Base-by-base conservation (phyloP, 2,797 vertebrate species). In the Otolemur crassicaudatus region DNA sequence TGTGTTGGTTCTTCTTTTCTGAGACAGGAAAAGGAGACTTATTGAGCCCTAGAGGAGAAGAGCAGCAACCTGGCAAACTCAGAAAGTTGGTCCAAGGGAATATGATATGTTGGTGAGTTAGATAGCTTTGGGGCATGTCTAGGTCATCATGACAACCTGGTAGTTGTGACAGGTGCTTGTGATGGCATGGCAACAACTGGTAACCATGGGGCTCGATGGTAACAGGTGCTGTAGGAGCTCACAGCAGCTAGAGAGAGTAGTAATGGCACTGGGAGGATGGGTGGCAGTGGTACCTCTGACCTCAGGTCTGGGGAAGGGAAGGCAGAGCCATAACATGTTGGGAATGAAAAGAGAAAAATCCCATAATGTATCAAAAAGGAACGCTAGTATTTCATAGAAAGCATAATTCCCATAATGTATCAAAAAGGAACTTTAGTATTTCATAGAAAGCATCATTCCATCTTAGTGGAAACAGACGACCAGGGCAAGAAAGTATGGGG, bases 221-320 rank as follows among this genome's bases (percentile, higher is more conserved):
- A 37, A 27, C 0, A 61, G 40, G 56, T 0, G 80, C 11, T 9
- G 13, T 6, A 10, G 5, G 7, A 56, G 34, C 29, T 96, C 65
- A 25, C 17, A 49, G 49, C 80, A 70, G 10, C 58, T 70, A 25
- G 25, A 56, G 14, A 31, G 23, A 53, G 13, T 37, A 60, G 22
- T 22, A 67, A 12, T 37, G 10, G 2, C 1, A 34, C 4, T 9
- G 12, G 2, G 2, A 13, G 27, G 11, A 7, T 31, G 17, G 20
- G 7, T 29, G 31, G 17, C 19, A 25, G 14, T 82, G 16, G n/a
- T 34, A 8, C 17, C 10, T 69, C n/a, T 84, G 25, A n/a, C 7
- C 3, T 72, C n/a, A 61, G 16, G 34, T 31, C 58, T 5, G 3
- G 11, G 46, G 46, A 23, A 86, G 20, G 14, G 10, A 5, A 69